A percentile compares a stretch with the other conserved stretches of the same genome.
These are phyloP conservation scores for Cynopterus sphinx DNA, from an alignment of 2,797 vertebrate species.

Conservation along the genomic window DNA sequence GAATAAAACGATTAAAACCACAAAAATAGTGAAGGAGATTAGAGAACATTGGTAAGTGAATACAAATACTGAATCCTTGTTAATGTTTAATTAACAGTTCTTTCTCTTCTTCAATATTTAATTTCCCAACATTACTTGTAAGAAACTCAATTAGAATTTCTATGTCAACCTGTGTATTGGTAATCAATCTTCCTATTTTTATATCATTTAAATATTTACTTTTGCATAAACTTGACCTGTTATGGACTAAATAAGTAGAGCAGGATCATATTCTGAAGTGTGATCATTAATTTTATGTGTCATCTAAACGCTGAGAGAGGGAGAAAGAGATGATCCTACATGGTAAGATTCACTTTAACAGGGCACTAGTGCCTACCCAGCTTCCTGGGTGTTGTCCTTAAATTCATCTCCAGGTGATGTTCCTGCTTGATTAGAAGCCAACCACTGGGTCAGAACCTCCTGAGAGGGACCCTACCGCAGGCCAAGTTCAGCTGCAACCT, in stretches of 20 bases:
- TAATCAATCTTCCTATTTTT: conserved; percentile 81
- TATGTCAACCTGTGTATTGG: conserved; percentile 86
- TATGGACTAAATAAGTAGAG: background rate
- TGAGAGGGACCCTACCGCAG: no score
- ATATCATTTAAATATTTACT: background rate
- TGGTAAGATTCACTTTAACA: no score
- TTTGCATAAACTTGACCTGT: background rate
- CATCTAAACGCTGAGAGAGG: no score
- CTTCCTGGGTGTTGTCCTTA: no score
- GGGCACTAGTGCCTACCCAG: no score
- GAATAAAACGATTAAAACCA: background rate
- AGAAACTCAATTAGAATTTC: conserved; percentile 81
- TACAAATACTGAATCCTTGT: conserved; percentile 66
- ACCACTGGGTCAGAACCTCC: no score
- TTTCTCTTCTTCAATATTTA: conserved; percentile 73
- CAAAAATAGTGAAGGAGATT: background rate
- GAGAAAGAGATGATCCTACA: no score
- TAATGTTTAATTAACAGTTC: conserved; percentile 65
- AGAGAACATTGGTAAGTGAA: conserved; percentile 48
- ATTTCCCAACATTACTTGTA: conserved; percentile 68
- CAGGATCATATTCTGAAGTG: background rate
- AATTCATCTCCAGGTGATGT: no score
- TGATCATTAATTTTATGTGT: background rate
- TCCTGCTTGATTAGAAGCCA: no score
- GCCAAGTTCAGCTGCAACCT: no score